Conservation (phyloP, 2,797 vertebrate species). For the Labeo calbasu region DNA sequence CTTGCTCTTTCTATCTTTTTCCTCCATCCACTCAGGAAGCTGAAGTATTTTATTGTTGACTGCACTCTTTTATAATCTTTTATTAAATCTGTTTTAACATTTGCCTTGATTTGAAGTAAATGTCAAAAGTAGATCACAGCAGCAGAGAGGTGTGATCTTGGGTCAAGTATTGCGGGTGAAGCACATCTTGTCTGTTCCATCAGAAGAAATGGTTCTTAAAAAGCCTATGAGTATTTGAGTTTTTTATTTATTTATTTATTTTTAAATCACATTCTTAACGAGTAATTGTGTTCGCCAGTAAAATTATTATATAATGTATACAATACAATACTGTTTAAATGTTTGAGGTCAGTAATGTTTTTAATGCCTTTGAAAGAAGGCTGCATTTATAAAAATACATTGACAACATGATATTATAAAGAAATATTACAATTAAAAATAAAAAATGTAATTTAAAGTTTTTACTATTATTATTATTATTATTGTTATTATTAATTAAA, state of each 20-base stretch:
- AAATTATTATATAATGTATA: neutral
- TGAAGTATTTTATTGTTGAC: neutral
- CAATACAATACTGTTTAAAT: neutral
- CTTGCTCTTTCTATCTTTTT: neutral
- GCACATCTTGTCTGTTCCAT: neutral
- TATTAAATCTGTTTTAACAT: constrained; percentile 23
- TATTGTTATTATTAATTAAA: no score
- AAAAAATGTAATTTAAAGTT: neutral
- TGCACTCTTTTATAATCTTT: constrained; percentile 14
- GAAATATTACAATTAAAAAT: neutral
- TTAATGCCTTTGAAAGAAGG: no score
- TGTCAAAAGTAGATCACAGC: constrained; percentile 28
- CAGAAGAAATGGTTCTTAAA: neutral
- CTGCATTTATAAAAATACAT: no score
- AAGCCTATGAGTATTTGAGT: neutral
- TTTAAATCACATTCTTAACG: neutral
- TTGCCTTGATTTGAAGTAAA: constrained; percentile 23
- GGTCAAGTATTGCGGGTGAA: neutral
- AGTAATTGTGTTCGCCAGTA: neutral
- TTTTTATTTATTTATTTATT: no score
- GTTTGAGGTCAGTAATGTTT: neutral
- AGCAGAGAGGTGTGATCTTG: constrained; percentile 8
- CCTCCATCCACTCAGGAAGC: neutral
- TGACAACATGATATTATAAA: neutral
- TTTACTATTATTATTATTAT: no score